These are phyloP conservation scores for pig (Sus scrofa) DNA, from an alignment of 2,113 vertebrate species.

Conservation along the genomic window DNA sequence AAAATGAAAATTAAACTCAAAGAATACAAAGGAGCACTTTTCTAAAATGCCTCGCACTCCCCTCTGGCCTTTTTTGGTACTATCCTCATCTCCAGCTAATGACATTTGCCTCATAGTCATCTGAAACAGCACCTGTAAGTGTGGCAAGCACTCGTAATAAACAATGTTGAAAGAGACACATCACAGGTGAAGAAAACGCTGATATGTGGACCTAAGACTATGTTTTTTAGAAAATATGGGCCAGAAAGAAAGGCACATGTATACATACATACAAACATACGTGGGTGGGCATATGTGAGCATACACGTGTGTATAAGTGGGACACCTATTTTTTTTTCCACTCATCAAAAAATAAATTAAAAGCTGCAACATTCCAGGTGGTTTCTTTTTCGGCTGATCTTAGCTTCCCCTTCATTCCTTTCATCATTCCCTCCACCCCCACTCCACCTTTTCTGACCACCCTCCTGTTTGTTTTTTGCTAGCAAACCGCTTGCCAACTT, in stretches of 20 bases:
- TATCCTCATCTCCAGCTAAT: not conserved
- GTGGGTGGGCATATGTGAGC: fast-evolving
- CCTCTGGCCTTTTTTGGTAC: not conserved
- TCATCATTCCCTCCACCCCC: not conserved
- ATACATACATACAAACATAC: not conserved
- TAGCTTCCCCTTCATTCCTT: slow-evolving; percentile 29
- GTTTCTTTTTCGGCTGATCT: slow-evolving; percentile 48
- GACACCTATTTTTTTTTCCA: not conserved
- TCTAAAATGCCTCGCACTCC: not conserved
- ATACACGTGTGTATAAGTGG: not conserved
- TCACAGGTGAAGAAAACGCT: not conserved
- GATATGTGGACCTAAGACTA: not conserved
- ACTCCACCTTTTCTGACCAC: not conserved
- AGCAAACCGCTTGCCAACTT: not conserved
- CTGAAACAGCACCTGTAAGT: not conserved
- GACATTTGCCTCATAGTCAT: not conserved
- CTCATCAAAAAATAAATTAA: not conserved
- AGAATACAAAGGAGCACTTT: not conserved
- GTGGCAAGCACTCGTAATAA: not conserved
- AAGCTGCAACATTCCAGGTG: not conserved
- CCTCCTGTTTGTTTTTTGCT: not conserved
- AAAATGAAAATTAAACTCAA: no score
- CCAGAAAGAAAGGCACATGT: not conserved
- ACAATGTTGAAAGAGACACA: not conserved
- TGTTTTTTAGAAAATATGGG: not conserved